Evolutionary conservation across 2,113 vertebrate species (phyloP), one percentile per base, ranked within the genome.

Genomic region (Benitochromis conjunctus): DNA sequence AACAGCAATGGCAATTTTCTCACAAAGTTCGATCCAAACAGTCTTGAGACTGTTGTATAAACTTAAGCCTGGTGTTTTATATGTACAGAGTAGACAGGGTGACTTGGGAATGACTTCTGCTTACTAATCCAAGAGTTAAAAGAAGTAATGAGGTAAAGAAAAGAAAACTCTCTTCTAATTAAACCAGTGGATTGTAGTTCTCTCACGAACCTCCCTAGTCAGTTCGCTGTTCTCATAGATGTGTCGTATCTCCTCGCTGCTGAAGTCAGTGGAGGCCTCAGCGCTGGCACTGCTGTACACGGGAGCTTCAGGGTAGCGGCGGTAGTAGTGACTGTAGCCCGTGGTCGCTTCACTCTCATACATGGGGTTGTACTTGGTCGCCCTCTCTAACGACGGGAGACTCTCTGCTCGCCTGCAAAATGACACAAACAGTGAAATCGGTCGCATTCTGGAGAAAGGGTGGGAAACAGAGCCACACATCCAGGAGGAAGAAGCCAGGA

Each of bases 171-270:
- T 48, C 13, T n/a, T 55, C 36, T 57, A 64, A 64, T 12, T 43
- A 5, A 41, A 60, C 38, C 29, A 66, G 19, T 76, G 19, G 19
- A 16, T 2, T 41, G 11, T 38, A 53, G 18, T 14, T 55, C 24
- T 29, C 24, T 78, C 29, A 81, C 86, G 8, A 94, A 98, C 98
- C 97, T 99, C 97, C 90, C 97, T 97, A 85, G 97, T 98, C 93
- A 99, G 97, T 92, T 97, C 97, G 54, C 95, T 98, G 94, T 97
- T 97, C 94, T 99, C 97, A 87, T 98, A 98, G 93, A 99, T 98
- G 91, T 99, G 98, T 71, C 95, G 96, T 91, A 99, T 98, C 95
- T 99, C 98, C 88, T 99, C 98, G 71, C 97, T 98, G 95, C 97
- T 98, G 96, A 98, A 97, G 90, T 97, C 98, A 9, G 97, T 97